These are phyloP conservation scores for Lepus americanus DNA, from an alignment of 2,113 vertebrate species.

Conservation along the genomic window DNA sequence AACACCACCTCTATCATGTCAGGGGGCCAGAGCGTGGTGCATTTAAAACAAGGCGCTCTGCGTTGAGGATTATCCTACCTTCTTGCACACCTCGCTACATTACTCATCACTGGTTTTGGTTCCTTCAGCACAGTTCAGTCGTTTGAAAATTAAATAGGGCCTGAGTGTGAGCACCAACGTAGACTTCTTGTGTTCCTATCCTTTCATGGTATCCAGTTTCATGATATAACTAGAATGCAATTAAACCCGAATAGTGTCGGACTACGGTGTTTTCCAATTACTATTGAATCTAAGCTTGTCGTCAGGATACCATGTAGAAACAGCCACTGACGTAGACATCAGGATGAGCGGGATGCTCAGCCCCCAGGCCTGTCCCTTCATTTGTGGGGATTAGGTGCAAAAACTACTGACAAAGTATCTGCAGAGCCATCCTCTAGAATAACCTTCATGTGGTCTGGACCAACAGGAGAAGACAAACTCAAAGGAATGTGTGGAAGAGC, in stretches of 20 bases:
- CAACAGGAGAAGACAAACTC: neutral
- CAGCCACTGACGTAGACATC: neutral
- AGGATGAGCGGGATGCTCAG: neutral
- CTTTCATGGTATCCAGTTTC: neutral
- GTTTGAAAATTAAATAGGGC: neutral
- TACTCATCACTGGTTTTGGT: neutral
- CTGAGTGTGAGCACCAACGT: neutral
- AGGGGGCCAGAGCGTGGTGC: neutral
- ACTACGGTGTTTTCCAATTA: neutral
- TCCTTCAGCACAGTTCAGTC: neutral
- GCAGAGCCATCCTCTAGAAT: neutral
- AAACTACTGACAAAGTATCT: neutral
- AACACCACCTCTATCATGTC: accelerated
- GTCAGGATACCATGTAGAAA: neutral
- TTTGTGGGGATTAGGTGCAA: neutral
- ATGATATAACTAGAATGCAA: neutral
- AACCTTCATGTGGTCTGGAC: neutral
- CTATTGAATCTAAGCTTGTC: neutral
- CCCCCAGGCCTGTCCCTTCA: neutral
- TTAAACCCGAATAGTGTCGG: neutral
- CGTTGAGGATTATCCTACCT: neutral
- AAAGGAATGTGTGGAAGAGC: neutral
- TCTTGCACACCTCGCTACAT: neutral
- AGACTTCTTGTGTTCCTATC: neutral
- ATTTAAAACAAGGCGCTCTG: neutral